phyloP scores from a whole-genome alignment of 1,140 invertebrate genomes.

The Lucilia sericata region DNA sequence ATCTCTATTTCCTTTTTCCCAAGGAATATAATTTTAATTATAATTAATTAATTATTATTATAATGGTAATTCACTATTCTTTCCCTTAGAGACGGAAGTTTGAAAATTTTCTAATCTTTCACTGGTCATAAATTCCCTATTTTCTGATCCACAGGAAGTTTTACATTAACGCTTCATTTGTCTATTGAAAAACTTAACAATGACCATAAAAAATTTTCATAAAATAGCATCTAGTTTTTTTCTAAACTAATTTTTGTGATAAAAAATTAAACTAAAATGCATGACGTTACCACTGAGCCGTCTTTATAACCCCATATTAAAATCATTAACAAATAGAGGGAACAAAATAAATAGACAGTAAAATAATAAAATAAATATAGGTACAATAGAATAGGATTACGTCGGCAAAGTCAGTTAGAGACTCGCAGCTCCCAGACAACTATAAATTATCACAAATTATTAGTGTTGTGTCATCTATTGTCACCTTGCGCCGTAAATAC shows the following conservation, averaged over 20 bases:
- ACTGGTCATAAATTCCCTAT: too few species aligned
- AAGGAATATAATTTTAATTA: too few species aligned
- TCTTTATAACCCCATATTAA: not conserved
- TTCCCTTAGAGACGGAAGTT: too few species aligned
- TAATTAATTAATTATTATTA: too few species aligned
- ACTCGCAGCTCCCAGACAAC: not conserved
- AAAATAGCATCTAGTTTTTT: not conserved
- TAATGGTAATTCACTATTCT: too few species aligned
- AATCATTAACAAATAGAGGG: not conserved
- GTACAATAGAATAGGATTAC: not conserved
- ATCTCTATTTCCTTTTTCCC: too few species aligned
- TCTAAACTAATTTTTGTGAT: not conserved
- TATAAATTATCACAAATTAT: slow-evolving; percentile 6
- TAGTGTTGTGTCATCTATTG: slow-evolving; percentile 9
- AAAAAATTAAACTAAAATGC: not conserved
- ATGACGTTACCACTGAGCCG: not conserved
- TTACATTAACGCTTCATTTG: not conserved
- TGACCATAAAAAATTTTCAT: not conserved
- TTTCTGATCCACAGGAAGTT: not conserved
- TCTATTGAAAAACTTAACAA: not conserved
- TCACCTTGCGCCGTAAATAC: not conserved
- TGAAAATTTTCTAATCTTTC: too few species aligned
- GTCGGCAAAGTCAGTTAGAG: not conserved
- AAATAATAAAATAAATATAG: not conserved
- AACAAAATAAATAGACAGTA: too few species aligned